Percentiles rank a stretch among this genome's conserved stretches.
Conservation (phyloP, 2,113 vertebrate species). For the Lathamus discolor region DNA sequence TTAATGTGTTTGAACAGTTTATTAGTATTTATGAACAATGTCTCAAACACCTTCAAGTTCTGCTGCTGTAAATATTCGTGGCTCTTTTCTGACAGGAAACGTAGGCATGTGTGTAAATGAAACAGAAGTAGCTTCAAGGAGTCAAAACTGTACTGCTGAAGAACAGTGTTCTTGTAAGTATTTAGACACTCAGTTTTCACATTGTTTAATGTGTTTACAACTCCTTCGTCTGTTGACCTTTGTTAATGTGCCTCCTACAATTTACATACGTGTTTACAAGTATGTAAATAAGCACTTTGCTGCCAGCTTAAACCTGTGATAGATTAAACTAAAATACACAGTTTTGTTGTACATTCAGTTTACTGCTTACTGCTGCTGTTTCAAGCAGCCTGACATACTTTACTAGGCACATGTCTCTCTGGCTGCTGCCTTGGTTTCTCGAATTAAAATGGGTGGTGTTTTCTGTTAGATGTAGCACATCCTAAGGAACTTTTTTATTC, state of each 20-base stretch:
- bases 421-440: neutral
- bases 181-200: neutral
- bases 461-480: neutral
- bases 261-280: neutral
- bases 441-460: neutral
- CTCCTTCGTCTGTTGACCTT: neutral
- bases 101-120: neutral
- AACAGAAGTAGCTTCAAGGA: fast-evolving
- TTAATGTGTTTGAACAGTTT: neutral
- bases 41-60: neutral
- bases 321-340: neutral
- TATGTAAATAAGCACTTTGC: neutral
- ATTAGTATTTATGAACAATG: neutral
- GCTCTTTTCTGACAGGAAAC: neutral
- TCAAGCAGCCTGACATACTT: neutral
- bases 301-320: neutral
- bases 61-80: neutral
- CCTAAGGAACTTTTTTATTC: neutral
- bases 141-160: fast-evolving
- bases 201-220: neutral
- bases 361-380: neutral
- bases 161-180: slow-evolving; percentile 3
- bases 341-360: neutral
- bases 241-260: neutral
- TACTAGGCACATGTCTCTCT: neutral